Base-by-base conservation (phyloP, 30 jellyfish, hydroid and myxozoan genomes). In the Mastigias papua region DNA sequence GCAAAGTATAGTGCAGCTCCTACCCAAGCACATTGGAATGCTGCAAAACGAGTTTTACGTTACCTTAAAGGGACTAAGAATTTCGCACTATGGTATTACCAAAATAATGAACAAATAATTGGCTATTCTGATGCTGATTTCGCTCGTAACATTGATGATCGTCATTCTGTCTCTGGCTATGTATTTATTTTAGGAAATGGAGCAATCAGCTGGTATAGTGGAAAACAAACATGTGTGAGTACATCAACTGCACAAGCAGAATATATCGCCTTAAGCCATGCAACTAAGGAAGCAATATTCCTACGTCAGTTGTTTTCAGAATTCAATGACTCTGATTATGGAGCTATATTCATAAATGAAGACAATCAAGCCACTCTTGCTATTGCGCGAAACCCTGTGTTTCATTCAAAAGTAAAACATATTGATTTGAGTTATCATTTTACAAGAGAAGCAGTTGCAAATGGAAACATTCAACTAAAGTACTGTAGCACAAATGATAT, bases 81-180 rank as follows among this genome's bases (percentile, higher is more conserved):
- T n/a, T n/a, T n/a, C n/a, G n/a, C n/a, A n/a, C n/a, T n/a, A n/a
- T n/a, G n/a, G n/a, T n/a, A n/a, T n/a, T n/a, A 37, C 54, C 54
- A 37, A 37, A 37, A 5, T 3, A 11, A 37, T 37, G 54, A 37
- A 37, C 54, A 37, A 37, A 11, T 37, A 37, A 37, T 37, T 37
- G 54, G 54, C 11, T 37, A 37, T 37, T 37, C 54, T 69, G 81
- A 69, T 69, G 81, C 54, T 37, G 54, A 37, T 37, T 37, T 37
- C 11, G 54, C 54, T 37, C 54, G 54, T 37, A 37, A 5, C 11
- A 11, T 37, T 37, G 54, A 37, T 37, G 54, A 37, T 37, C 54
- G 54, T 11, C 54, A 37, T 5, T 37, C 11, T 37, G 54, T 37
- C 11, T 37, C 54, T 37, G 54, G 54, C 5, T 37, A 37, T 37